Conservation (phyloP, 2,113 vertebrate species). For the Xerus inauris region DNA sequence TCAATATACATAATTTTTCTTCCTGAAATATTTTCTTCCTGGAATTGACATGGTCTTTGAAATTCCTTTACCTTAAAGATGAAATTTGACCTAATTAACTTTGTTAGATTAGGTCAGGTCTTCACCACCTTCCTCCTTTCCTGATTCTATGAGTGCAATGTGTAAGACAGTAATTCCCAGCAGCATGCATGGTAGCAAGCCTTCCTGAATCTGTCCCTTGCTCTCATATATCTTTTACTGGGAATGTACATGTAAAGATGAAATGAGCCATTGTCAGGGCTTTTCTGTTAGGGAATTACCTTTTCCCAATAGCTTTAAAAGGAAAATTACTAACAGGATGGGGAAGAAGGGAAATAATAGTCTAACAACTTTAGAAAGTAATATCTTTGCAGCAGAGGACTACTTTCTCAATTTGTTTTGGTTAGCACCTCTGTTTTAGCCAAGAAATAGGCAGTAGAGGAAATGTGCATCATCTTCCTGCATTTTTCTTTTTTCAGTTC, state of each 20-base stretch:
- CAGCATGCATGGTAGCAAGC: background rate
- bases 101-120: background rate
- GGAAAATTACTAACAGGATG: background rate
- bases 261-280: background rate
- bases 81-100: background rate
- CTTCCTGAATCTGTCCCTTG: background rate
- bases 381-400: background rate
- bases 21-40: background rate
- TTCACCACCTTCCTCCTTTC: background rate
- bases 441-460: background rate
- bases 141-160: background rate
- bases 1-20: background rate
- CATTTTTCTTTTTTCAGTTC: background rate
- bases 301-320: background rate
- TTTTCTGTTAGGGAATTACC: background rate
- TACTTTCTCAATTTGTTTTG: background rate
- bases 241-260: background rate
- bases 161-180: background rate
- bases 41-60: background rate
- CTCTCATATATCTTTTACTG: background rate
- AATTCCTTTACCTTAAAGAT: constrained; percentile 31
- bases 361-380: background rate
- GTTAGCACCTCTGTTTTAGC: background rate
- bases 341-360: background rate
- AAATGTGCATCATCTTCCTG: background rate